Conservation (phyloP, 2,888 invertebrate genomes). For the Dyspetes luteomarginatus region DNA sequence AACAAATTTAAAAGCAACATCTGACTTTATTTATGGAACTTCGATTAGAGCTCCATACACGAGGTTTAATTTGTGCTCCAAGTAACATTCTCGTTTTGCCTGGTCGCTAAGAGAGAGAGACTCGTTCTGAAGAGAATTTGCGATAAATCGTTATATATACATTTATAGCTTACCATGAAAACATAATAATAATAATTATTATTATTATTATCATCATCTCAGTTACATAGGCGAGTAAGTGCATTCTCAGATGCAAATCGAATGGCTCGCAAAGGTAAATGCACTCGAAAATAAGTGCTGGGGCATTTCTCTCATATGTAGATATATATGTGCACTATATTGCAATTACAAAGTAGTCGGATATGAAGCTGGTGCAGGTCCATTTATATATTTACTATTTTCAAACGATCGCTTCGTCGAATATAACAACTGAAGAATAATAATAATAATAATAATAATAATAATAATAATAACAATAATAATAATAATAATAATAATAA, state of each 20-base stretch:
- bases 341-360: slow-evolving; percentile 1
- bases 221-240: slow-evolving; percentile 7
- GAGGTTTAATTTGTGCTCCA: too few relatives aligned
- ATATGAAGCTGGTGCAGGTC: neutral
- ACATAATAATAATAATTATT: neutral
- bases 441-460: neutral
- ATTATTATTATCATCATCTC: slow-evolving; percentile 21
- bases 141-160: neutral
- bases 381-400: slow-evolving; percentile 7
- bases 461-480: neutral
- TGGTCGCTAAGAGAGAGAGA: neutral
- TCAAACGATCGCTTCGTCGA: slow-evolving; percentile 4
- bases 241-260: slow-evolving; percentile 44
- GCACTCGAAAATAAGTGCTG: slow-evolving; percentile 28
- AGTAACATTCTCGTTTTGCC: neutral
- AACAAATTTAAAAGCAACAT: too few relatives aligned
- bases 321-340: neutral
- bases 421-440: slow-evolving; percentile 5
- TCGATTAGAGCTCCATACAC: neutral
- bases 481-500: neutral
- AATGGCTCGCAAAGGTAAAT: slow-evolving; percentile 29
- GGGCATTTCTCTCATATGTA: slow-evolving; percentile 4
- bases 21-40: neutral
- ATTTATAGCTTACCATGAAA: neutral
- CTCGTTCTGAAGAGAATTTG: neutral